Percentiles rank a stretch among this genome's conserved stretches.
These are phyloP conservation scores for Lanistes nyassanus DNA, from an alignment of 1,140 invertebrate species.

Conservation along the genomic window DNA sequence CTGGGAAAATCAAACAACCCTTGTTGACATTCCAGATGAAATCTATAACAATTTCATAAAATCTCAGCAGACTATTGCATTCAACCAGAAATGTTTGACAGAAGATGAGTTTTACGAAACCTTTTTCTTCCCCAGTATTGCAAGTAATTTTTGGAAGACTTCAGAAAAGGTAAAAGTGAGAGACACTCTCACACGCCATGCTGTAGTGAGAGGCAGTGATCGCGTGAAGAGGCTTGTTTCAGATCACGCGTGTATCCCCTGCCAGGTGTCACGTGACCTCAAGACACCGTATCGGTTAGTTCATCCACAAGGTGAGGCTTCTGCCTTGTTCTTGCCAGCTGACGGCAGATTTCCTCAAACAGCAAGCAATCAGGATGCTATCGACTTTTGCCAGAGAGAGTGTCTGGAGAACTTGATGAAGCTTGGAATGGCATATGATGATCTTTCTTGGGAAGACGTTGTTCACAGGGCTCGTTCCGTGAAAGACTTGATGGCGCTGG, in stretches of 20 bases:
- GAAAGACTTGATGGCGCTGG: neutral
- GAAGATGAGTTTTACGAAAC: conserved; percentile 3
- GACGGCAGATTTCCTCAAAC: conserved; percentile 21
- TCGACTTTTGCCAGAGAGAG: neutral
- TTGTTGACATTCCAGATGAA: conserved; percentile 8
- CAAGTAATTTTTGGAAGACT: neutral
- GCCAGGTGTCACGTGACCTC: neutral
- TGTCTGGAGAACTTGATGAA: conserved; percentile 13
- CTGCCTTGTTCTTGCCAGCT: neutral
- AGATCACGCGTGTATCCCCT: neutral
- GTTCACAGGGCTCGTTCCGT: conserved; percentile 18
- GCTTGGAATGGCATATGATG: conserved; percentile 32
- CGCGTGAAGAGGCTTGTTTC: neutral
- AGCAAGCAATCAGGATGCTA: neutral
- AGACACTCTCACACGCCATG: neutral
- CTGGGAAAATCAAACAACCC: conserved; percentile 1
- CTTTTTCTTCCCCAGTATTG: conserved; percentile 16
- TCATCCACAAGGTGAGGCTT: neutral
- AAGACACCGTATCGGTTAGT: conserved; percentile 1
- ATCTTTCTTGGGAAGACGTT: conserved; percentile 25
- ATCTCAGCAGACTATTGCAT: neutral
- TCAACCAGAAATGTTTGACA: neutral
- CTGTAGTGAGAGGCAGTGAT: neutral
- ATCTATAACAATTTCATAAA: conserved; percentile 5
- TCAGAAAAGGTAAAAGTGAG: neutral